Evolutionary conservation across 2,113 vertebrate genomes (phyloP), one percentile per base, ranked within the genome.

Genomic region (Chunga burmeisteri): DNA sequence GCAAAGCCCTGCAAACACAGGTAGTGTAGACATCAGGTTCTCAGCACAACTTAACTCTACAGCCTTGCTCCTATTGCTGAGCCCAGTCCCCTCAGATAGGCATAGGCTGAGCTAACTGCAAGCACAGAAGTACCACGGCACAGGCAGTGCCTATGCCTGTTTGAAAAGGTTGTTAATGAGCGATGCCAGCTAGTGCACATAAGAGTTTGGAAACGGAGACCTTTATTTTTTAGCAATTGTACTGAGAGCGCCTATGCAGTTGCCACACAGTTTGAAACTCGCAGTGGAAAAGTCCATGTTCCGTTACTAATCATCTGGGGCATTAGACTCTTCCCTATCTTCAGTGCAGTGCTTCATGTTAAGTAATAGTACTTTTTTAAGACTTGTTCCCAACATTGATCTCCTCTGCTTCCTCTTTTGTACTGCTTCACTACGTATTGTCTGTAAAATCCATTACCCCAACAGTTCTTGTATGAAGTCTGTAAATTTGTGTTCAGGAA

Each of bases 381-480:
- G 53, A 55, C 19, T 79, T 44, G 15, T 56, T 95, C 34, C 55
- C 72, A 86, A 59, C 30, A 68, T 34, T 36, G 15, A 63, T 84
- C 44, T 89, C 61, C 46, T 84, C 63, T 71, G 44, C 50, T 84
- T 84, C 47, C 19, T 79, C 62, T 79, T 91, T 59, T 72, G 30
- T 89, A 38, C 2, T 0, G 52, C 50, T 89, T 92, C 44, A 16
- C 44, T 52, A 23, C 3, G 0, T 59, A 36, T 22, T 74, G 53
- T 62, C 78, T 87, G 44, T 65, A 85, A 93, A 94, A 91, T 91
- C 62, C 42, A 75, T 85, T 86, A 71, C 10, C 11, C 34, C 21
- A 9, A 29, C 21, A 29, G 18, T 56, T 55, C 47, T 70, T 81
- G 10, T 67, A 63, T 38, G 27, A 86, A 55, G 42, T 67, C 44